Evolutionary conservation across 1,140 invertebrate genomes (phyloP).

Genomic region (Plodia interpunctella): DNA sequence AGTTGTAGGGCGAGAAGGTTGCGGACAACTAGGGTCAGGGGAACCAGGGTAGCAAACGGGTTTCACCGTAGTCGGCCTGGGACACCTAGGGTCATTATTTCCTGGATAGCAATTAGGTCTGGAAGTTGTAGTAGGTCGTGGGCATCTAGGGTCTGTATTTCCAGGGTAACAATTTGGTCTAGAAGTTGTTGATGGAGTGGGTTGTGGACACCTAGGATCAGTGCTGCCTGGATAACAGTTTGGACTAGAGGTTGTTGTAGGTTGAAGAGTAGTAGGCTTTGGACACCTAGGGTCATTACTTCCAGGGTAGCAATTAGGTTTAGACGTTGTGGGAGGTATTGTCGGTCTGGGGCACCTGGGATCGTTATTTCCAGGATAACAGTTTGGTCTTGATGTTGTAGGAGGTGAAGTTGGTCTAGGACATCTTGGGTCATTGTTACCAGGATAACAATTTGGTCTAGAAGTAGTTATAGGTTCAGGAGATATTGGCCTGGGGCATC

Average conservation of each 20-base stretch:
- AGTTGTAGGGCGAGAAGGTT: conserved; percentile 22
- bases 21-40: conserved; percentile 51
- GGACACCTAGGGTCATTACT: conserved; percentile 16
- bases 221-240: conserved; percentile 51
- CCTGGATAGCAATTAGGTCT: conserved; percentile 38
- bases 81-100: conserved; percentile 55
- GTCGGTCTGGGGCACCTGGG: conserved; percentile 44
- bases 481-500: no score
- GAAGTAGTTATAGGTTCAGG: no score
- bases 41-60: conserved; percentile 38
- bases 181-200: conserved; percentile 14
- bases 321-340: conserved; percentile 33
- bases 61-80: conserved; percentile 32
- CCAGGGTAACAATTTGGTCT: conserved; percentile 57
- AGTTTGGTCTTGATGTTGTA: conserved; percentile 27
- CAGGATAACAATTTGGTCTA: conserved; percentile 36
- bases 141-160: no score
- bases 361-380: conserved; percentile 40
- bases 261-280: conserved; percentile 31
- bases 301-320: conserved; percentile 37
- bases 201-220: conserved; percentile 36
- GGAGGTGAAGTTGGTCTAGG: conserved; percentile 25
- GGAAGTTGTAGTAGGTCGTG: conserved; percentile 23
- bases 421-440: conserved; percentile 44
- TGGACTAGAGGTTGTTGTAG: conserved; percentile 24